Evolutionary conservation across 2,797 vertebrate species (phyloP).

Genomic region (Lepilemur septentrionalis): DNA sequence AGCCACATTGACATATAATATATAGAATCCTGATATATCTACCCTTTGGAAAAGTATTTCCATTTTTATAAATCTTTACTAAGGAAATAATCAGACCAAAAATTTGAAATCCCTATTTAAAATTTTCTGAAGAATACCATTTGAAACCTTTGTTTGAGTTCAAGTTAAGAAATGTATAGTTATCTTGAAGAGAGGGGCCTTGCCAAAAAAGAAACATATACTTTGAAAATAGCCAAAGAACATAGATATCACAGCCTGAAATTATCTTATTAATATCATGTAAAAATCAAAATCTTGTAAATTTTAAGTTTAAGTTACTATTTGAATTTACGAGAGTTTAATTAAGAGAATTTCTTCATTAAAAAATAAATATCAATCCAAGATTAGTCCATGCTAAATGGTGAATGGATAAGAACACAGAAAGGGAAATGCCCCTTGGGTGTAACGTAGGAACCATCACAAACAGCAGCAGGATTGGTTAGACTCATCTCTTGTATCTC

Average conservation of each 20-base stretch:
- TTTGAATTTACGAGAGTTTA: not conserved
- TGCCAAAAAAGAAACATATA: slow-evolving; percentile 54
- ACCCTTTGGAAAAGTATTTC: slow-evolving; percentile 70
- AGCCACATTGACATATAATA: slow-evolving; percentile 77
- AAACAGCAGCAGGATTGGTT: not conserved
- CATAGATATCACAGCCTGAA: slow-evolving; percentile 67
- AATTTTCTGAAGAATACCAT: slow-evolving; percentile 76
- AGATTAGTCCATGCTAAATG: not conserved
- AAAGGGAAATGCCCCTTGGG: not conserved
- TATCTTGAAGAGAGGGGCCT: not conserved
- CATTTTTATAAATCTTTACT: slow-evolving; percentile 44
- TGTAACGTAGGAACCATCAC: not conserved
- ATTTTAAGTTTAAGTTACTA: not conserved
- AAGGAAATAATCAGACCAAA: slow-evolving; percentile 21
- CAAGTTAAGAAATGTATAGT: slow-evolving; percentile 71
- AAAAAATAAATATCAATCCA: not conserved
- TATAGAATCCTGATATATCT: not conserved
- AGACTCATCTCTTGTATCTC: not conserved
- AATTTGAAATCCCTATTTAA: slow-evolving; percentile 79
- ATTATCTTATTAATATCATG: slow-evolving; percentile 65
- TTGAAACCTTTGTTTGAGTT: slow-evolving; percentile 68
- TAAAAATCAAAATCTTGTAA: not conserved
- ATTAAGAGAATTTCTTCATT: not conserved
- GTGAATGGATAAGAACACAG: not conserved
- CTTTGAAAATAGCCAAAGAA: slow-evolving; percentile 69